Conservation (phyloP, 1,140 invertebrate genomes). For the Apis mellifera region Amel_HAv3.1 CM009936.2:15129501-15130000, state of each 20-base stretch:
- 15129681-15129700: constrained; percentile 57
- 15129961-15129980: no score
- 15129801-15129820: constrained; percentile 31
- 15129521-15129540: not conserved
- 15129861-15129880: constrained; percentile 68
- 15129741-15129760: constrained; percentile 76
- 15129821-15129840: constrained; percentile 64
- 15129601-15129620: constrained; percentile 70
- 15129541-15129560: constrained; percentile 11
- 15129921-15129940: not conserved
- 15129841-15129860: constrained; percentile 73
- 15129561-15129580: constrained; percentile 6
- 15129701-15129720: constrained; percentile 78
- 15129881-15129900: constrained; percentile 67
- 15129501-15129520: no score
- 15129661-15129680: constrained; percentile 56
- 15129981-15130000: no score
- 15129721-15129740: constrained; percentile 75
- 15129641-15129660: constrained; percentile 45
- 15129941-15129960: not conserved
- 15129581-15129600: constrained; percentile 49
- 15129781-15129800: constrained; percentile 55
- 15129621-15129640: constrained; percentile 47
- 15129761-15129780: constrained; percentile 69
- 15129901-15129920: constrained; percentile 38